Evolutionary conservation across 2,888 invertebrate genomes (phyloP).

Genomic region (Spialia ferax): DNA sequence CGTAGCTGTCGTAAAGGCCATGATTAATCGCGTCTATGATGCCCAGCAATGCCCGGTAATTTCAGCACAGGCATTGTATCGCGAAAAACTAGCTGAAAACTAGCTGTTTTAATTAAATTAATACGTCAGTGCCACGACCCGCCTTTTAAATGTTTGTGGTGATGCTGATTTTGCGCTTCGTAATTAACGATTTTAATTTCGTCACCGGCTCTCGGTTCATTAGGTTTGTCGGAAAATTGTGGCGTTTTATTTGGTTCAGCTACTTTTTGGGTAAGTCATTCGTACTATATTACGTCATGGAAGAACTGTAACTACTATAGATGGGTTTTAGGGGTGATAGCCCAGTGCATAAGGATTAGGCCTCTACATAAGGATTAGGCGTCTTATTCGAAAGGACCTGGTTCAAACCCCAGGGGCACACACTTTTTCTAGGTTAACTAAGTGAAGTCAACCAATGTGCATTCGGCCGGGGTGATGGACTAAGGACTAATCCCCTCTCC

Average conservation of each 20-base stretch:
- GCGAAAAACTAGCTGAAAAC: conserved; percentile 69
- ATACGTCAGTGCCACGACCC: conserved; percentile 51
- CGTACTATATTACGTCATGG: no score
- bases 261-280: not conserved
- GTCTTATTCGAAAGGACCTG: no score
- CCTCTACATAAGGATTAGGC: no score
- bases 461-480: no score
- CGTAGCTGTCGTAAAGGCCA: conserved; percentile 65
- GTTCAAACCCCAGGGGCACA: no score
- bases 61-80: conserved; percentile 57
- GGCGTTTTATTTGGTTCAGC: not conserved
- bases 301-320: no score
- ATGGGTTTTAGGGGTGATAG: no score
- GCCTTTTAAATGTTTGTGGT: conserved; percentile 51
- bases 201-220: not conserved
- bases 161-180: conserved; percentile 28
- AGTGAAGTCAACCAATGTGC: no score
- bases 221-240: conserved; percentile 1
- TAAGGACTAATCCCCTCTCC: no score
- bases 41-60: conserved; percentile 71
- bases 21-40: conserved; percentile 84
- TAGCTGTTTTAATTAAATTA: conserved; percentile 53
- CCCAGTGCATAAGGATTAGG: no score
- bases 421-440: no score
- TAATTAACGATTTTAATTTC: conserved; percentile 36